Evolutionary conservation across 2,888 invertebrate species (phyloP), one percentile per base, ranked within the genome.

Genomic region (Druceiella hillmani): DNA sequence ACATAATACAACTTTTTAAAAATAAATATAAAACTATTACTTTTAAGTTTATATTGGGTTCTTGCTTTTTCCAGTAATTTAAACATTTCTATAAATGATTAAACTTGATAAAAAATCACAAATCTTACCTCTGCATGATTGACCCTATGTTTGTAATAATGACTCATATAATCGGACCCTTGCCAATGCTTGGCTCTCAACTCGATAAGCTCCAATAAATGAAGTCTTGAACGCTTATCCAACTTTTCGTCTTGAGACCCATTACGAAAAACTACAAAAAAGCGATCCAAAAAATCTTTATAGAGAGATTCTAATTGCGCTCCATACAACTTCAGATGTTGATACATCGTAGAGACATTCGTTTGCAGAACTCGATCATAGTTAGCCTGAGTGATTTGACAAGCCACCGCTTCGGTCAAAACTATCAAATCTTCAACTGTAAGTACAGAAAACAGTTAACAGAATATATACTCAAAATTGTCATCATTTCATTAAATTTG

Each of bases 121-220:
- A 7, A 9, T 5, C 5, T 7, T 9, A 69, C 69, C 68, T 70
- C 78, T 56, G 76, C 73, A 56, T 76, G 78, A 51, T 78, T 76
- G 59, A 75, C 76, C 59, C 78, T 78, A 53, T 78, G 75, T 59
- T 79, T 81, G 59, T 91, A 92, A 65, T 91, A 92, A 55, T 83
- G 81, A 64, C 81, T 83, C 75, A 88, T 83, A 53, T 86, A 83
- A 62, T 88, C 87, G 50, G 80, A 83, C 45, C 84, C 82, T 58
- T 86, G 83, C 94, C 94, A 94, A 57, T 86, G 82, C 66, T 87
- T 87, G 45, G 93, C 93, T 59, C 94, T 78, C 58, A 94, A 72
- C 71, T 95, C 94, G 54, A 95, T 90, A 46, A 94, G 74, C 72
- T 94, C 92, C 60, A 95, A 80, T 55, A 94, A 76, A 64, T 88